Conservation (phyloP, 2,888 invertebrate species). For the Fragum sueziense region DNA sequence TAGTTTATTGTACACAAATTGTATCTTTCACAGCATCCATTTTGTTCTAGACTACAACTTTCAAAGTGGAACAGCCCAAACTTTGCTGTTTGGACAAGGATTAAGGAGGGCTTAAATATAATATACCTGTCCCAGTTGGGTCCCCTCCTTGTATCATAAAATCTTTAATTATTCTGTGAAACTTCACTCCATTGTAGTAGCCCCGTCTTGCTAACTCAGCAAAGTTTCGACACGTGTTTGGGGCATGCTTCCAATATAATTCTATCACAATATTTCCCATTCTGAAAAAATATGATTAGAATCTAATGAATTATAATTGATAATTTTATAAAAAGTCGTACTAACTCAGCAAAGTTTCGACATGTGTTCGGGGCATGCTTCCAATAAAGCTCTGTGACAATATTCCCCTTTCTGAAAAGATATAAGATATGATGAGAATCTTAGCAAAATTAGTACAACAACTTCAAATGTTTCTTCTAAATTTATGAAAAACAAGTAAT, state of each 20-base stretch:
- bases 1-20: no score
- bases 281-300: slow-evolving; percentile 65
- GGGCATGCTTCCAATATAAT: slow-evolving; percentile 99
- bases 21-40: no score
- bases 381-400: slow-evolving; percentile 98
- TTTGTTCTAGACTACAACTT: no score
- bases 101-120: no score
- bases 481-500: no score
- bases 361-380: slow-evolving; percentile 98
- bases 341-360: slow-evolving; percentile 97
- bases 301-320: no score
- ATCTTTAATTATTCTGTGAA: slow-evolving; percentile 95
- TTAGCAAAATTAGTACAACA: no score
- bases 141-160: slow-evolving; percentile 90
- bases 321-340: no score
- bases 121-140: slow-evolving; percentile 93
- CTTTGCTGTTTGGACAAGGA: no score
- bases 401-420: slow-evolving; percentile 91
- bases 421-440: no score
- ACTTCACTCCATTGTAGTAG: slow-evolving; percentile 97
- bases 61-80: no score
- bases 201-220: slow-evolving; percentile 96
- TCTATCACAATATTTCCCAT: slow-evolving; percentile 97
- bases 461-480: no score
- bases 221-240: slow-evolving; percentile 98